Evolutionary conservation across 2,113 vertebrate genomes (phyloP), one percentile per base, ranked within the genome.

Genomic region (Hippolais icterina): DNA sequence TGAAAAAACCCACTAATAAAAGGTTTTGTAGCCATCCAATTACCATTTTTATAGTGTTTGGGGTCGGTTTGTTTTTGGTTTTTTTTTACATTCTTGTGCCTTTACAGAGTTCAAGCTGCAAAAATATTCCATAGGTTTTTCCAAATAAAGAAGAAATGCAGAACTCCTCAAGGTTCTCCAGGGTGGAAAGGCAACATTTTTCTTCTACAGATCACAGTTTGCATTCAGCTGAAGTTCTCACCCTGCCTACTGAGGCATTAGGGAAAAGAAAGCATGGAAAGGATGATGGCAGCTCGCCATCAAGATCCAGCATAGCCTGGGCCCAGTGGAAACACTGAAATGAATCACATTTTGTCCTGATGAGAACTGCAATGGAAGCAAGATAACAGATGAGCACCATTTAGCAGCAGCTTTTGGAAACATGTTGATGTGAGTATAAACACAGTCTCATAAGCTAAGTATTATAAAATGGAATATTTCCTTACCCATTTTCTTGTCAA

Each of bases 341-440:
- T 72, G 63, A 86, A 89, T 68, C 68, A 86, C 64, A 49, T 91
- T 95, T 70, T 69, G 41, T 57, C 83, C 88, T 81, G 72, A 80
- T 68, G 74, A 86, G 71, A 94, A 74, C 42, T 63, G 46, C 71
- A 66, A 4, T 41, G 80, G 69, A 78, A 83, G 63, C 49, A 85
- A 91, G 69, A 7, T 39, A 90, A 87, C 50, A 83, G 87, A 90
- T 39, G n/a, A 93, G 64, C 94, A 91, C 21, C 64, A 78, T 83
- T 82, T 68, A 95, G 54, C 77, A 97, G 77, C 74, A 92, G 65
- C 54, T 95, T 92, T 70, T 82, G 39, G 87, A 70, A 94, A 49
- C 37, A 50, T 42, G 87, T 37, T 79, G 27, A 82, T 84, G 50
- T 18, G 46, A 74, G 68, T 87, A 61, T 31, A 83, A 94, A 87